Evolutionary conservation across 1,140 invertebrate species (phyloP), one percentile per base, ranked within the genome.

Genomic region (Halesus radiatus): DNA sequence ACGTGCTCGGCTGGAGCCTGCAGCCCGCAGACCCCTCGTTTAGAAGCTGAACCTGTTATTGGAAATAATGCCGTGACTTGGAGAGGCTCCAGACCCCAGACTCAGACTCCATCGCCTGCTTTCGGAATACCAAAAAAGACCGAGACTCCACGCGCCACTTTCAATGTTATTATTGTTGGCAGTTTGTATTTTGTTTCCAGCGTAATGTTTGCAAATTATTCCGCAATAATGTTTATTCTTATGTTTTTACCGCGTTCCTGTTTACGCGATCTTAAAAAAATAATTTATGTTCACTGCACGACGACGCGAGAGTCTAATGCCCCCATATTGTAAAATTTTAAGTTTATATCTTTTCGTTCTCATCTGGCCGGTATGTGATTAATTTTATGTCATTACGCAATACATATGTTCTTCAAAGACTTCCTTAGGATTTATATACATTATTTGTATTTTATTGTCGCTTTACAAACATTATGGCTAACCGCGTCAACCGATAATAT

Each of bases 21-120:
- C 13, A 13, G 37, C 37, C 7, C 13, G 37, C 10, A 45, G 37
- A 10, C 32, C 66, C 45, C 54, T 18, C 76, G 15, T n/a, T 26
- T 32, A 10, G 68, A n/a, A n/a, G 18, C 23, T 22, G 29, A 58
- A 64, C 76, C 37, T 68, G 62, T 78, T 78, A 78, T 78, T 78
- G 37, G 50, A 64, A 56, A 78, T 78, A 78, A 68, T 64, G 64
- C 54, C 75, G 45, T 13, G 32, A 29, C 20, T 54, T 62, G 62
- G 22, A 45, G 37, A 45, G 37, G 10, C 37, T 45, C 10, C 32
- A 8, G 1, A 37, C 7, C 7, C 7, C 37, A 13, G 37, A 45
- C 37, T 45, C 50, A 32, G n/a, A 37, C 23, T 54, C 50, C 22
- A 16, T 78, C 26, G 76, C 29, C 29, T 22, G 62, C 54, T 66